These are phyloP conservation scores for Macquaria ambigua DNA, from an alignment of 2,113 vertebrate species.

Conservation along the genomic window DNA sequence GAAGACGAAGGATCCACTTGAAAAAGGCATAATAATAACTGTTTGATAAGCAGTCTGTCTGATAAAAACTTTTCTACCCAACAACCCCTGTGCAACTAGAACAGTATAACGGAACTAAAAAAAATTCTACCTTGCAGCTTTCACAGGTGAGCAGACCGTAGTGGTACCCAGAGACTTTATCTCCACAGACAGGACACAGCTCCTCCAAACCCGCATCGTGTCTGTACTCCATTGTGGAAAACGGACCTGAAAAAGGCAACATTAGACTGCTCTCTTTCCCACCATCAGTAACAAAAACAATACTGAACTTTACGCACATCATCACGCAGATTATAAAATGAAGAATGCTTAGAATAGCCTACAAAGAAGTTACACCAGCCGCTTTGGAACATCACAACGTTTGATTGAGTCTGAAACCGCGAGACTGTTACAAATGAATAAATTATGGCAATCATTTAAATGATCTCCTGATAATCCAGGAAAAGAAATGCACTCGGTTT, in stretches of 20 bases:
- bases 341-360: not conserved
- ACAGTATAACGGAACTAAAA: not conserved
- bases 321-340: not conserved
- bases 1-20: not conserved
- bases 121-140: constrained; percentile 79
- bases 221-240: constrained; percentile 66
- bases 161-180: constrained; percentile 83
- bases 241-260: not conserved
- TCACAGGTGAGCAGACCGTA: constrained; percentile 84
- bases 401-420: not conserved
- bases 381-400: not conserved
- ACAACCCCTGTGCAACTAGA: not conserved
- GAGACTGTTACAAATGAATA: not conserved
- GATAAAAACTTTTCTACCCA: not conserved
- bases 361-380: not conserved
- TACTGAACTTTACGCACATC: not conserved
- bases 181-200: constrained; percentile 82
- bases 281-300: not conserved
- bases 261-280: not conserved
- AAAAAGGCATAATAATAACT: not conserved
- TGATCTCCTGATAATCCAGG: too few species aligned
- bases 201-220: constrained; percentile 69
- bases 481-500: not conserved
- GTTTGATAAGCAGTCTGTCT: not conserved
- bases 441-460: not conserved